Evolutionary conservation across 2,797 vertebrate species (phyloP).

Genomic region (Sternarchorhynchus goeldii): DNA sequence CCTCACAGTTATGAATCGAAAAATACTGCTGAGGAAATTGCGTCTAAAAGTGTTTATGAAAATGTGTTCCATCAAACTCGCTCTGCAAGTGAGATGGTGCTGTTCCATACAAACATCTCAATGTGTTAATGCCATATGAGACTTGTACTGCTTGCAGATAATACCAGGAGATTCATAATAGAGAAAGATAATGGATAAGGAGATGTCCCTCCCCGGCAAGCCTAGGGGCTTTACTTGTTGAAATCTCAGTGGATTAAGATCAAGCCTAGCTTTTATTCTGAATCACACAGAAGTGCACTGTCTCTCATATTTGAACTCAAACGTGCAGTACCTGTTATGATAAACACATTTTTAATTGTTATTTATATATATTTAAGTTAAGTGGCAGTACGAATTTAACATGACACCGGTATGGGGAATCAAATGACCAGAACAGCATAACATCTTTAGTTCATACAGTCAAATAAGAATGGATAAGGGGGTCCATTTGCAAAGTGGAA

Average conservation of each 20-base stretch:
- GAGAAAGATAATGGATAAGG: background rate
- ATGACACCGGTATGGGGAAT: too few species aligned
- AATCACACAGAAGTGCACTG: background rate
- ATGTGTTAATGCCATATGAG: background rate
- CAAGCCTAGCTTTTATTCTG: conserved; percentile 1
- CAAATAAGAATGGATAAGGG: too few species aligned
- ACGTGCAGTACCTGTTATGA: background rate
- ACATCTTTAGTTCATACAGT: too few species aligned
- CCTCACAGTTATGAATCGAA: background rate
- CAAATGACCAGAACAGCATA: too few species aligned
- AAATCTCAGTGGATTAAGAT: background rate
- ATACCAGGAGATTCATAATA: background rate
- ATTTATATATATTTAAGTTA: background rate
- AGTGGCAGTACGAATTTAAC: too few species aligned
- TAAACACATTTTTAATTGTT: background rate
- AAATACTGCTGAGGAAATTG: background rate
- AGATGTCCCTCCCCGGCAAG: conserved; percentile 8
- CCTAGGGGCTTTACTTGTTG: background rate
- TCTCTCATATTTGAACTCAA: background rate
- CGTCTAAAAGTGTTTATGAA: background rate
- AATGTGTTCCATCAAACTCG: background rate
- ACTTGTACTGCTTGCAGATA: background rate
- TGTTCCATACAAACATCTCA: background rate
- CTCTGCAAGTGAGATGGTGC: background rate
- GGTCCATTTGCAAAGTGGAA: too few species aligned